Conservation (phyloP, 1,140 invertebrate species). For the Trissolcus basalis region DNA sequence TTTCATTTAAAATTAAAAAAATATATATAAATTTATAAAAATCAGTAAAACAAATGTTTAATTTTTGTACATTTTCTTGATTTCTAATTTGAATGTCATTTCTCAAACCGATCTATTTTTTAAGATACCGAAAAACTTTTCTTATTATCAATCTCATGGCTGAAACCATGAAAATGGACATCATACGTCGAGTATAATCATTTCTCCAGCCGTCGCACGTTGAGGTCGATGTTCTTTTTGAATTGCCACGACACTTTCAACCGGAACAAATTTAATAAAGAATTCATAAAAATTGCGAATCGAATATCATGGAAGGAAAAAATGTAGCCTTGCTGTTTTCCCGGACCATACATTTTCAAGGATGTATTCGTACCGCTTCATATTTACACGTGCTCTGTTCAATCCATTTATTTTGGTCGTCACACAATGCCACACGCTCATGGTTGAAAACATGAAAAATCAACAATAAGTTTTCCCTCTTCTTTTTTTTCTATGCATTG, state of each 20-base stretch:
- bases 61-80: no score
- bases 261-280: slow-evolving; percentile 28
- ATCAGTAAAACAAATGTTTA: no score
- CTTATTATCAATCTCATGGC: no score
- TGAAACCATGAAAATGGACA: slow-evolving; percentile 1
- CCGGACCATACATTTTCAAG: slow-evolving; percentile 55
- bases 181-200: background rate
- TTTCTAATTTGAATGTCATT: no score
- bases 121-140: no score
- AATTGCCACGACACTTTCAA: slow-evolving; percentile 12
- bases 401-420: slow-evolving; percentile 39
- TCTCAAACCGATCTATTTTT: no score
- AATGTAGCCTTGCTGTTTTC: slow-evolving; percentile 50
- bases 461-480: background rate
- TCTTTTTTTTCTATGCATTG: no score
- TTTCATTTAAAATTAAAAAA: no score
- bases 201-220: slow-evolving; percentile 25
- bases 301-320: slow-evolving; percentile 40
- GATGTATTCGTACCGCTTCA: slow-evolving; percentile 42
- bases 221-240: slow-evolving; percentile 39
- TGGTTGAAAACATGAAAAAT: slow-evolving; percentile 4
- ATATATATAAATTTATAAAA: no score
- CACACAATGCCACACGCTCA: slow-evolving; percentile 27
- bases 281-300: slow-evolving; percentile 33
- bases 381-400: slow-evolving; percentile 44